phyloP scores from a whole-genome alignment of 2,888 invertebrate genomes.

The Elysia crispata region DNA sequence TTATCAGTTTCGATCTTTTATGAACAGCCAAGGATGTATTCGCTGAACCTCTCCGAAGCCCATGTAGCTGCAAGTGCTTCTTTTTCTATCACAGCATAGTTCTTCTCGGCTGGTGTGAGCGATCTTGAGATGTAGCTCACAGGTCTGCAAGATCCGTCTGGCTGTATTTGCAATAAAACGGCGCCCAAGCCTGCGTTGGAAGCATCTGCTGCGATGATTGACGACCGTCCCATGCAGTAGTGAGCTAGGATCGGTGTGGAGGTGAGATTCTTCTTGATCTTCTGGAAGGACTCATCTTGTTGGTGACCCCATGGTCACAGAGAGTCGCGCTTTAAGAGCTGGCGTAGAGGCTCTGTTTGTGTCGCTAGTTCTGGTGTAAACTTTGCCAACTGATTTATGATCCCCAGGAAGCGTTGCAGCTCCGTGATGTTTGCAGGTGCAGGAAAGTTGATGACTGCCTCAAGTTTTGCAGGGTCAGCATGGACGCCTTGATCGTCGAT shows the following conservation, averaged over 20 bases:
- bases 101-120: slow-evolving; percentile 11
- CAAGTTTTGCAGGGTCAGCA: slow-evolving; percentile 18
- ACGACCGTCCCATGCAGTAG: background rate
- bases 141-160: slow-evolving; percentile 6
- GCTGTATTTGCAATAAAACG: slow-evolving; percentile 10
- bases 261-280: background rate
- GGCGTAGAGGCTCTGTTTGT: background rate
- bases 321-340: background rate
- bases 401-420: slow-evolving; percentile 11
- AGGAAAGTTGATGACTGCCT: slow-evolving; percentile 9
- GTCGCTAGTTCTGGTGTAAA: background rate
- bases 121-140: slow-evolving; percentile 25
- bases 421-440: slow-evolving; percentile 7
- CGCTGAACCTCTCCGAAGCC: slow-evolving; percentile 3
- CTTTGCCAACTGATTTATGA: slow-evolving; percentile 21
- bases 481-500: slow-evolving; percentile 23
- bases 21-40: background rate
- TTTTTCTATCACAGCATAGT: background rate
- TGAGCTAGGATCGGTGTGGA: background rate
- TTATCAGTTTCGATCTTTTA: slow-evolving; percentile 11
- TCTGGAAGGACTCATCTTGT: background rate
- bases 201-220: slow-evolving; percentile 13
- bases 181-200: slow-evolving; percentile 14
- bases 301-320: background rate
- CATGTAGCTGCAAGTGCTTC: slow-evolving; percentile 15